A percentile compares a stretch with the other conserved stretches of the same genome.
These are phyloP conservation scores for Phainopepla nitens DNA, from an alignment of 2,113 vertebrate genomes.

Conservation along the genomic window DNA sequence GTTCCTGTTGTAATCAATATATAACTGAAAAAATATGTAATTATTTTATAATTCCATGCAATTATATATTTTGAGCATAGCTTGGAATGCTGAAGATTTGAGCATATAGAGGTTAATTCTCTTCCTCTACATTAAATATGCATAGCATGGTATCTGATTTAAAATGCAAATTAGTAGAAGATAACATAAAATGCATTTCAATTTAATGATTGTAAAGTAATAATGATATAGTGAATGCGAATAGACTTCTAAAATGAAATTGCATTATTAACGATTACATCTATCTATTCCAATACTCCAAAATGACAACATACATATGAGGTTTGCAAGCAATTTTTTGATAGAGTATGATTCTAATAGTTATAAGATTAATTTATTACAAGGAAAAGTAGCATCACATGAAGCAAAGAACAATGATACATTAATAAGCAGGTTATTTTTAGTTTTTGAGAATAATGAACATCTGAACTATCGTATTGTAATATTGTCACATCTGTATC, in stretches of 20 bases:
- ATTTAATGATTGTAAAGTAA: constrained; percentile 23
- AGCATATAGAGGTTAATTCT: constrained; percentile 51
- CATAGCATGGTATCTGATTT: constrained; percentile 44
- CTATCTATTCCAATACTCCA: not conserved
- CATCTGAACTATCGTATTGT: not conserved
- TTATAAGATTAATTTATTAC: not conserved
- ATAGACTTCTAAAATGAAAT: constrained; percentile 24
- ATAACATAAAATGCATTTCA: constrained; percentile 39
- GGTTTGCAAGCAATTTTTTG: not conserved
- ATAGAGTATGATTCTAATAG: not conserved
- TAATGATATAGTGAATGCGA: not conserved
- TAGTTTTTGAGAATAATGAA: not conserved
- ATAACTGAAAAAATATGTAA: not conserved
- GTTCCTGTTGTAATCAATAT: not conserved
- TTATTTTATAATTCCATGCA: constrained; percentile 32
- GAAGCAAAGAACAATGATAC: not conserved
- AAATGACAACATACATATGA: not conserved
- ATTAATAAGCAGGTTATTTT: constrained; percentile 14
- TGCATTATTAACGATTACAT: not conserved
- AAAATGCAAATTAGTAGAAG: constrained; percentile 35
- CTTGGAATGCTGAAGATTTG: not conserved
- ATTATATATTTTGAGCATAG: not conserved
- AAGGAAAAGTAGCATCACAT: not conserved
- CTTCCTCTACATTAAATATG: constrained; percentile 35
- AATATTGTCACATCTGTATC: not conserved